Evolutionary conservation across 2,113 vertebrate species (phyloP).

Genomic region (Leptocoma aspasia): DNA sequence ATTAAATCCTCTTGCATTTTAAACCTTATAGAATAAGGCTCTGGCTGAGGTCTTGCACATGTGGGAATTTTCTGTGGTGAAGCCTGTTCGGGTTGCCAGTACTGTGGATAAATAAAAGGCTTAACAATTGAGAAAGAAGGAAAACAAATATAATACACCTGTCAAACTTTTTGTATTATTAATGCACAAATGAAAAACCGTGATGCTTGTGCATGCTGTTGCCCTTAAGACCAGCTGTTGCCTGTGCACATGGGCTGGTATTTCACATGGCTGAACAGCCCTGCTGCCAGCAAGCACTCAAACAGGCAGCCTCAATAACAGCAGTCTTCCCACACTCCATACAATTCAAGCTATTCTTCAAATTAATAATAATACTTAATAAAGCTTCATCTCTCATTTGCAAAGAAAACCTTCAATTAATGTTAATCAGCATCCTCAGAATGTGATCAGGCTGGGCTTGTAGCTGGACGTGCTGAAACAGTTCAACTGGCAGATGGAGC

Average conservation of each 20-base stretch:
- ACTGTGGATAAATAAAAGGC: constrained; percentile 15
- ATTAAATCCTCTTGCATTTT: constrained; percentile 51
- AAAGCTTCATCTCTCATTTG: constrained; percentile 44
- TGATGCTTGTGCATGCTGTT: not conserved
- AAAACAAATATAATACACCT: constrained; percentile 22
- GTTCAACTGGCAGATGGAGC: constrained; percentile 62
- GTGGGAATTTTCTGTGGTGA: constrained; percentile 44
- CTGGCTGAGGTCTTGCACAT: constrained; percentile 33
- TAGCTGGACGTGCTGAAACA: constrained; percentile 53
- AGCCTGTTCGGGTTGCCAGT: not conserved
- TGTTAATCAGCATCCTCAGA: constrained; percentile 48
- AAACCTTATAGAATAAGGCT: constrained; percentile 29
- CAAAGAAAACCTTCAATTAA: constrained; percentile 58
- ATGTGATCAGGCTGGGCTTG: constrained; percentile 12
- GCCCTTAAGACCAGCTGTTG: constrained; percentile 22
- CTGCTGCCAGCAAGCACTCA: constrained; percentile 24
- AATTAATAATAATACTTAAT: constrained; percentile 58
- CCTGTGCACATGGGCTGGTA: not conserved
- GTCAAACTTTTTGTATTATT: constrained; percentile 7
- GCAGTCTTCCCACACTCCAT: not conserved
- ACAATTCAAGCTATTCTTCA: constrained; percentile 41
- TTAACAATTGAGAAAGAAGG: constrained; percentile 13
- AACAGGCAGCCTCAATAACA: not conserved
- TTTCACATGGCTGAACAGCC: not conserved
- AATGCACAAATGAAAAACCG: not conserved